These are phyloP conservation scores for Grantiella picta DNA, from an alignment of 2,113 vertebrate genomes.

Conservation along the genomic window DNA sequence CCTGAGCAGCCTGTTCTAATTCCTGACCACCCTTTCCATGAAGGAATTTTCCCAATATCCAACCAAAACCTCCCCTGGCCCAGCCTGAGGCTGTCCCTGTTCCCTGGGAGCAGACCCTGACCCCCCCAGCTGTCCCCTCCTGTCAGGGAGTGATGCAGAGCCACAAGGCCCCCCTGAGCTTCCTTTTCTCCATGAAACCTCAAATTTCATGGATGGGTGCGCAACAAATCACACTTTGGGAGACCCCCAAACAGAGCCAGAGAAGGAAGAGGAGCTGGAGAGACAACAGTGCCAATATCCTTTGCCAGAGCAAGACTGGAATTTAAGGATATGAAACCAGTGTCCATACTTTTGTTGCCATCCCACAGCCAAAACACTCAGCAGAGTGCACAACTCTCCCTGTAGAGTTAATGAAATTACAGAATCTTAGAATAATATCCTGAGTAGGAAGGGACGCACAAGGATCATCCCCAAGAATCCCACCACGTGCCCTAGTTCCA, in stretches of 20 bases:
- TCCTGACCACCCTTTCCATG: not conserved
- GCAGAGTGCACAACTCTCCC: no score
- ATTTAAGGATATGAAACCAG: not conserved
- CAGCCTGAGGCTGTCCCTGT: not conserved
- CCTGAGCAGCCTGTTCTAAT: not conserved
- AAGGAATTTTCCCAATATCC: not conserved
- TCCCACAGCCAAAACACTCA: not conserved
- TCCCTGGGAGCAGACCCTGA: accelerated
- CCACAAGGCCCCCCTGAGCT: not conserved
- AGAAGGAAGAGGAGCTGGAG: not conserved
- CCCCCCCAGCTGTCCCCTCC: no score
- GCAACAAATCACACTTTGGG: not conserved
- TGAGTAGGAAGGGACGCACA: not conserved
- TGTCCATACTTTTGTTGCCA: not conserved
- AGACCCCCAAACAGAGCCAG: not conserved
- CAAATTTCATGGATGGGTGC: accelerated
- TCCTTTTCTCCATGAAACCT: not conserved
- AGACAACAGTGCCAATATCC: accelerated
- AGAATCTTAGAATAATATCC: not conserved
- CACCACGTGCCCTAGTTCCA: not conserved
- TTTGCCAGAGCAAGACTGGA: not conserved
- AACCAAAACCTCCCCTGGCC: no score
- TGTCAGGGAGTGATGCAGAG: not conserved
- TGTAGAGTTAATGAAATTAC: not conserved
- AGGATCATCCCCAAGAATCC: not conserved